Evolutionary conservation across 1,140 invertebrate species (phyloP), one percentile per base, ranked within the genome.

Genomic region (Lucilia cuprina): DNA sequence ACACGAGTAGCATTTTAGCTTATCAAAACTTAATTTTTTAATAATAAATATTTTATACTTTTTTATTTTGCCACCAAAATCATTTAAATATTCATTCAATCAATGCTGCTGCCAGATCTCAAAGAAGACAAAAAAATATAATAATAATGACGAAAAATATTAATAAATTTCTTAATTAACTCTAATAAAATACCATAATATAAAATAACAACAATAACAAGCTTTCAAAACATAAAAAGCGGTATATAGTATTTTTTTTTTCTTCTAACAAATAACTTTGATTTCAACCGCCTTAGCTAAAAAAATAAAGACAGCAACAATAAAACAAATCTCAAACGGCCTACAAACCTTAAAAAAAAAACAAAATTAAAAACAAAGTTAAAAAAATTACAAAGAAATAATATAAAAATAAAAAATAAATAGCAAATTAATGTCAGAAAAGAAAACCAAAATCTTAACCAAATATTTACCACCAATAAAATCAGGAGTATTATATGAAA

Each of bases 141-240:
- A 30, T 30, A 60, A 17, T n/a, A 70, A 70, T 70, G 19, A 70
- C 8, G 60, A 70, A 70, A 70, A 70, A 25, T n/a, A 70, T 49
- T 50, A 80, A 47, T 9, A 78, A 78, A 41, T 78, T 41, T 78
- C 75, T 80, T 80, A 80, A 80, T 80, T 80, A 80, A 80, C 77
- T 80, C 47, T 47, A 21, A 80, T 19, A 77, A 41, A 77, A 77
- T 17, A 35, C 13, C 47, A 9, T 17, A 41, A 41, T 12, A 70
- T 10, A 9, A 78, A n/a, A 78, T n/a, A 65, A 47, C 19, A 47
- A 49, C 17, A 75, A 30, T 75, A 30, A 75, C 9, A 75, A 75
- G 12, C 30, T 30, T 49, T 3, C 50, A 49, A 80, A 49, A 80
- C 41, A 80, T 21, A n/a, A 50, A 80, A 50, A 49, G 41, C 41